Evolutionary conservation across 2,113 vertebrate genomes (phyloP), one percentile per base, ranked within the genome.

Genomic region (Rhodinocichla rosea): DNA sequence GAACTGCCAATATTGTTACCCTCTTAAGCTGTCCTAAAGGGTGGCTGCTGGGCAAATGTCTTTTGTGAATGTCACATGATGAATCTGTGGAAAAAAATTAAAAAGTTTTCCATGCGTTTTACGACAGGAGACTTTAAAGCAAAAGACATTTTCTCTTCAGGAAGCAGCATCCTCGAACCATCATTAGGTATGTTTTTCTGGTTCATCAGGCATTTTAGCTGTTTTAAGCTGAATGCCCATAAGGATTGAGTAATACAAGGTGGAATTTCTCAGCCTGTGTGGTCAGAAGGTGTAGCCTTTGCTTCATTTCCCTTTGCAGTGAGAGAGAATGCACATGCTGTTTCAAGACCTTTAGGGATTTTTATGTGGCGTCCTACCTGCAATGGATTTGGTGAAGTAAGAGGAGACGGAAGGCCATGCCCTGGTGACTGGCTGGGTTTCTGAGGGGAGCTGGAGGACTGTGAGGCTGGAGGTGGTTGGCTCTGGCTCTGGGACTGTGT

Each of bases 361-460:
- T 84, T 12, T 47, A 83, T 0, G 5, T 16, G 50, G n/a, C 1
- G 1, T 63, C 97, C 79, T 98, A 99, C 99, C 98, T 99, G 98
- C 83, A 99, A 95, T 49, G 99, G 98, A 92, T 99, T 98, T 96
- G 99, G 98, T 7, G 99, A 98, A 44, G 99, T 99, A 94, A 99
- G 98, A 14, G 99, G 99, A 32, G 99, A 99, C 7, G 99, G 98
- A 87, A 99, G 98, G 97, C 99, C 98, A 65, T 98, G 99, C 42
- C 98, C 98, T 18, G 99, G 99, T 56, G 99, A 99, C 60, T 99
- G 99, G 96, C 98, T 99, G 95, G 98, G 97, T 95, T 99, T 99
- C 97, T 98, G 98, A 28, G 99, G 98, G 47, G 99, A 99, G 84
- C 98, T 99, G 83, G 98, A 98, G 90, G 97, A 98, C 98, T 95